These are phyloP conservation scores for Epistrophe eligans DNA, from an alignment of 2,888 invertebrate genomes.

Conservation along the genomic window DNA sequence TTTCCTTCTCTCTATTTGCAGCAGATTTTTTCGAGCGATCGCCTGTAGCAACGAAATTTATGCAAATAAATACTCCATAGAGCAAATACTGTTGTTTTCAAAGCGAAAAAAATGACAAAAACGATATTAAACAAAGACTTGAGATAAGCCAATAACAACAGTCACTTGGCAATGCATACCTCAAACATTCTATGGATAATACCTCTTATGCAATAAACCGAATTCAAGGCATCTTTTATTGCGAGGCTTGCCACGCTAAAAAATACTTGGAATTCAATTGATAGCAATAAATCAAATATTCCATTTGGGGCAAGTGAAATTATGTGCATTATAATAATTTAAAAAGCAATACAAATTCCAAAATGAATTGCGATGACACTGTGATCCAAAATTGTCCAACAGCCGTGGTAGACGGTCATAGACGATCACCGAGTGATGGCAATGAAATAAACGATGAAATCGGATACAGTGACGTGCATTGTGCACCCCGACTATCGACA, in stretches of 20 bases:
- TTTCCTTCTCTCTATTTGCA: conserved; percentile 34
- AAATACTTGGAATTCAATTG: conserved; percentile 18
- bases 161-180: conserved; percentile 32
- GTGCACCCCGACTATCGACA: conserved; percentile 41
- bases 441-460: conserved; percentile 54
- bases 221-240: conserved; percentile 21
- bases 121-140: conserved; percentile 37
- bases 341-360: conserved; percentile 35
- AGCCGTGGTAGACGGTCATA: conserved; percentile 48
- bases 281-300: conserved; percentile 30
- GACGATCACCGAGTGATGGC: conserved; percentile 39
- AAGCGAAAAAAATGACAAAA: conserved; percentile 36
- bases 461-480: conserved; percentile 42
- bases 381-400: conserved; percentile 56
- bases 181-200: conserved; percentile 39
- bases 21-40: conserved; percentile 66
- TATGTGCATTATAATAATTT: conserved; percentile 48
- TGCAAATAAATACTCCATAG: conserved; percentile 42
- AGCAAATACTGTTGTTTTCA: conserved; percentile 26
- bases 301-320: conserved; percentile 33
- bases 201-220: conserved; percentile 47
- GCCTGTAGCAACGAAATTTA: conserved; percentile 59
- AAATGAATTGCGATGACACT: conserved; percentile 70
- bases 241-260: conserved; percentile 11
- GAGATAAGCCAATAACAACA: conserved; percentile 34